Conservation (phyloP, 2,888 invertebrate genomes). For the Meloe dianella region DNA sequence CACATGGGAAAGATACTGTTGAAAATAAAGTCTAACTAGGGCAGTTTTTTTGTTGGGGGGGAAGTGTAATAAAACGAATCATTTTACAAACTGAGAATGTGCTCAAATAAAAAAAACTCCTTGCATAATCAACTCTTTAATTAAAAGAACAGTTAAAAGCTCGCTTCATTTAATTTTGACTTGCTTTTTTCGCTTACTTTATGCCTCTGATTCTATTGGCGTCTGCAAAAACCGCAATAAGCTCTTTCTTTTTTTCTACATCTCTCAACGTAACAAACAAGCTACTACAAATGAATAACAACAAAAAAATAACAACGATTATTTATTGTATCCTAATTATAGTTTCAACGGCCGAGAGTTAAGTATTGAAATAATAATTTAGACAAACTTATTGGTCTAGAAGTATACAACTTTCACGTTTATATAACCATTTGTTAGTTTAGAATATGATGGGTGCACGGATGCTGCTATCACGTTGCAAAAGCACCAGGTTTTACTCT, state of each 20-base stretch:
- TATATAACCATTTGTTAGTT: slow-evolving; percentile 32
- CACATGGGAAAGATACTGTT: neutral
- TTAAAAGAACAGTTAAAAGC: slow-evolving; percentile 22
- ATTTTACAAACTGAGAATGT: slow-evolving; percentile 20
- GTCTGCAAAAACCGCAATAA: neutral
- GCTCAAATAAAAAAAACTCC: slow-evolving; percentile 17
- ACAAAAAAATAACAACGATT: neutral
- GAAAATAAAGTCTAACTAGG: slow-evolving; percentile 20
- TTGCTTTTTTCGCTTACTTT: no score
- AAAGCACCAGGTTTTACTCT: slow-evolving; percentile 49
- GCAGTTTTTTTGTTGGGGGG: no score
- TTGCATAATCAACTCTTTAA: slow-evolving; percentile 29
- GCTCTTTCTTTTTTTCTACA: neutral
- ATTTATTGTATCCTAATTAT: slow-evolving; percentile 10
- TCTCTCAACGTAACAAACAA: neutral
- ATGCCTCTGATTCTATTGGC: neutral
- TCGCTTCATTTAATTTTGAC: neutral
- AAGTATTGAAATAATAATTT: slow-evolving; percentile 40
- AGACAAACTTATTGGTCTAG: slow-evolving; percentile 27
- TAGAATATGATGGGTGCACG: slow-evolving; percentile 44
- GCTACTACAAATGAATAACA: slow-evolving; percentile 16
- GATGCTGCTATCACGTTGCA: slow-evolving; percentile 49
- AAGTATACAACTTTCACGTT: neutral
- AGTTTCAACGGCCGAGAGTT: slow-evolving; percentile 24
- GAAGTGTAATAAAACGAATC: slow-evolving; percentile 10